Conservation (phyloP, 64 coral and sea anemone species). For the Montipora efflorescens region DNA sequence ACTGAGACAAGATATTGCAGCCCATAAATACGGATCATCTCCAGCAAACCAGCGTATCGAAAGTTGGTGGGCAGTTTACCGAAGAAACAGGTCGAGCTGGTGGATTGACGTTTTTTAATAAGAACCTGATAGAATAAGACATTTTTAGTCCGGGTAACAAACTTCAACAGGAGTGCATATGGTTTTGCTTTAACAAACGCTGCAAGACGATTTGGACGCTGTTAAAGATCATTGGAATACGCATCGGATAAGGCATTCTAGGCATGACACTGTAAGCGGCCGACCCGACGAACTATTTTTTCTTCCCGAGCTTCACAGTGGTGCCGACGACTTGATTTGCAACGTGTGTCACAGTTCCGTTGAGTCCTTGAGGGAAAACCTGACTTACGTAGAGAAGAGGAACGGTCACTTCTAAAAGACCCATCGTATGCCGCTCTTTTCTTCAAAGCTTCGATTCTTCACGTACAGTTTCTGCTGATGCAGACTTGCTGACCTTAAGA, state of each 20-base stretch:
- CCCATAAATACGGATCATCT: slow-evolving; percentile 42
- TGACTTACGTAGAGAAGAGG: not conserved
- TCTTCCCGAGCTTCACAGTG: slow-evolving; percentile 10
- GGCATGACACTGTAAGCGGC: slow-evolving; percentile 45
- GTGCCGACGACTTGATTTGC: not conserved
- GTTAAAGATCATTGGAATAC: slow-evolving; percentile 61
- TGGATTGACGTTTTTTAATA: slow-evolving; percentile 42
- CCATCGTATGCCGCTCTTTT: too few relatives aligned
- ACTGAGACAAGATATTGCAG: not conserved
- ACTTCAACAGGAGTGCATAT: slow-evolving; percentile 35
- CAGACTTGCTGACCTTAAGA: too few relatives aligned
- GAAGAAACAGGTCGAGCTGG: slow-evolving; percentile 38
- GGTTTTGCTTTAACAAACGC: slow-evolving; percentile 34
- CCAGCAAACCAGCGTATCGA: slow-evolving; percentile 46
- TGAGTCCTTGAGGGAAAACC: slow-evolving; percentile 21
- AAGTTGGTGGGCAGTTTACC: slow-evolving; percentile 24
- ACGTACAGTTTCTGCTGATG: too few relatives aligned
- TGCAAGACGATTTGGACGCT: slow-evolving; percentile 22
- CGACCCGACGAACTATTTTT: slow-evolving; percentile 45
- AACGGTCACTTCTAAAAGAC: too few relatives aligned
- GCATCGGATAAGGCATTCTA: slow-evolving; percentile 29
- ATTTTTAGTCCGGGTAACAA: slow-evolving; percentile 54
- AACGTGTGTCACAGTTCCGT: not conserved
- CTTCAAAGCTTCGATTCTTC: too few relatives aligned
- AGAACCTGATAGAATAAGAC: slow-evolving; percentile 28